These are phyloP conservation scores for Ctenicera cuprea DNA, from an alignment of 2,888 invertebrate genomes.

Conservation along the genomic window DNA sequence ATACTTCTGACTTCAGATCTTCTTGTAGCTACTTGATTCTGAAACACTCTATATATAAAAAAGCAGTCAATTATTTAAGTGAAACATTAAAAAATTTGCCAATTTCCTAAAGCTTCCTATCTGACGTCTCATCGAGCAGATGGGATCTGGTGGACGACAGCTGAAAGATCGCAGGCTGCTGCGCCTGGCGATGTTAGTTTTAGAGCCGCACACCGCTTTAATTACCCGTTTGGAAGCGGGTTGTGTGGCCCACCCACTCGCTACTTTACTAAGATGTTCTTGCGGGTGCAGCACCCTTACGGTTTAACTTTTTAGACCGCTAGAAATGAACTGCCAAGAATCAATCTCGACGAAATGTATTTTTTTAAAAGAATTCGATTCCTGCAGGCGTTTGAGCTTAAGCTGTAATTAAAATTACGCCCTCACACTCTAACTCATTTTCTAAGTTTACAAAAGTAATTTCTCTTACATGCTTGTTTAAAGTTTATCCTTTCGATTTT, in stretches of 20 bases:
- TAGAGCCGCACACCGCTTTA: constrained; percentile 50
- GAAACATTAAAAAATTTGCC: constrained; percentile 43
- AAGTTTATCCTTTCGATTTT: not conserved
- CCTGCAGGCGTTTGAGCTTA: constrained; percentile 10
- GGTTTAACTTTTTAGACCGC: constrained; percentile 16
- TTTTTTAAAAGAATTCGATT: constrained; percentile 22
- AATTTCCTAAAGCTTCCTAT: constrained; percentile 48
- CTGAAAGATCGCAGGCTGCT: constrained; percentile 50
- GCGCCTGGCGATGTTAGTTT: constrained; percentile 52
- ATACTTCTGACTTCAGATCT: too few species aligned
- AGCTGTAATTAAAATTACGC: constrained; percentile 26
- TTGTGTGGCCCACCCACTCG: constrained; percentile 52
- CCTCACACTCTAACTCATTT: constrained; percentile 22
- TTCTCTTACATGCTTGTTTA: not conserved
- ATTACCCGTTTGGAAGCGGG: constrained; percentile 54
- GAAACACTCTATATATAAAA: not conserved
- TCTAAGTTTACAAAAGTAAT: constrained; percentile 1
- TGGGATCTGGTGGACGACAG: constrained; percentile 51
- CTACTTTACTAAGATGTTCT: constrained; percentile 47
- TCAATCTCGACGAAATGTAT: constrained; percentile 12
- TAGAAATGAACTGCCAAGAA: constrained; percentile 23
- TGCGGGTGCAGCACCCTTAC: constrained; percentile 26
- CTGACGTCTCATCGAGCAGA: constrained; percentile 49
- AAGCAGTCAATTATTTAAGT: constrained; percentile 28
- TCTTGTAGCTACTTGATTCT: not conserved